Evolutionary conservation across 2,888 invertebrate species (phyloP), one percentile per base, ranked within the genome.

Genomic region (Epirrita christyi): DNA sequence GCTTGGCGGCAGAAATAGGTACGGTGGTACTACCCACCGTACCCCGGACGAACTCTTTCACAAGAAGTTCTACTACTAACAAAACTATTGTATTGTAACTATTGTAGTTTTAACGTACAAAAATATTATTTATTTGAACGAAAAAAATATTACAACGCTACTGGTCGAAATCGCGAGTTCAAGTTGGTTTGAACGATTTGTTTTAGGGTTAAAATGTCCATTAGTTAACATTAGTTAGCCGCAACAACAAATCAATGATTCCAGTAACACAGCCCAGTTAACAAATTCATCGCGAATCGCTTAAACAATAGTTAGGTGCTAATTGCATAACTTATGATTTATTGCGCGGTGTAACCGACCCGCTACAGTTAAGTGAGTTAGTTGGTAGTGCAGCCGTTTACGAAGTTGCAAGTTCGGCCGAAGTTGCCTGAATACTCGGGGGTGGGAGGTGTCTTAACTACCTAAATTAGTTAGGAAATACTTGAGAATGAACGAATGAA

Each of bases 301-400:
- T 65, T 61, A 61, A 62, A 62, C 67, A 63, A 60, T 55, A 64
- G 61, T 65, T 65, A 62, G 60, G 51, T 62, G 55, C 65, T 67
- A 67, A 67, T 67, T 65, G 65, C 61, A 46, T 55, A 67, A 67
- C 62, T 67, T 67, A 44, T 67, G 67, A 67, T 67, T 67, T 65
- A 65, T 63, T 37, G 59, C 61, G 60, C 57, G 63, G 67, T 67
- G 65, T 47, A 65, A 65, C 63, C 59, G 63, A 56, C 57, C 53
- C 54, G 61, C 49, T 40, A 60, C 42, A 45, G 52, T 61, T 63
- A 63, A 60, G 57, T 62, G 59, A 68, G 66, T 66, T 64, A 64
- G 64, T 57, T 58, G 56, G 57, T 55, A 66, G 64, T 66, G 63
- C 63, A 70, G 56, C 58, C 65, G 61, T 60, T 68, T 59, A 64